Percentiles rank a stretch among this genome's conserved stretches.
phyloP scores from a whole-genome alignment of 2,113 vertebrate genomes.

The Vidua macroura region DNA sequence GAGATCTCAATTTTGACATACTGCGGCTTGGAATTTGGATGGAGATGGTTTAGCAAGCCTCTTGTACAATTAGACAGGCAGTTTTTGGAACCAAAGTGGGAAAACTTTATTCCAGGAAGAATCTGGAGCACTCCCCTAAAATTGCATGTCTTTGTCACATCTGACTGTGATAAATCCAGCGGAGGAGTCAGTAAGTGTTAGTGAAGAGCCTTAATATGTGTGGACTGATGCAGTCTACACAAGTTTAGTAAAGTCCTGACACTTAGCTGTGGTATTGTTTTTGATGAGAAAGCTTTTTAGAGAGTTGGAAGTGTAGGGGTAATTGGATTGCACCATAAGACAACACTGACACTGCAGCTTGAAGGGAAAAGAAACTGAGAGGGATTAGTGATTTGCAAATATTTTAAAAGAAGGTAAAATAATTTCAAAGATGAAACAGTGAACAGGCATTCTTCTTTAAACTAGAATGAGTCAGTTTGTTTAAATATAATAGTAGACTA shows the following conservation, averaged over 20 bases:
- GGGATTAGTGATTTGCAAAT: neutral
- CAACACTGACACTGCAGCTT: neutral
- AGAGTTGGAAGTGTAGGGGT: neutral
- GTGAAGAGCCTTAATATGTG: neutral
- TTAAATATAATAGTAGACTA: neutral
- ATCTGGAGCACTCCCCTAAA: neutral
- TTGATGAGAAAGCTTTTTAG: neutral
- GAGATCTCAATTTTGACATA: neutral
- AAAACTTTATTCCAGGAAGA: neutral
- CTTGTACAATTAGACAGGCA: neutral
- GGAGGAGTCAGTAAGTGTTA: neutral
- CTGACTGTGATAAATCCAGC: neutral
- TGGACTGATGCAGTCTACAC: neutral
- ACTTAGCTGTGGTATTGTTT: neutral
- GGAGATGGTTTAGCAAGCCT: neutral
- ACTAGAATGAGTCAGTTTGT: neutral
- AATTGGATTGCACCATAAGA: neutral
- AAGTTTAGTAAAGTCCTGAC: neutral
- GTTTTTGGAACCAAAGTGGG: neutral
- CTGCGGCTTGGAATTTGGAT: neutral
- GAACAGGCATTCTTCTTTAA: neutral
- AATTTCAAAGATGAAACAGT: neutral
- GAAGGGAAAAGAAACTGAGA: neutral
- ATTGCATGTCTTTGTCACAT: neutral
- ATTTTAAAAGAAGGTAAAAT: neutral